A percentile compares a stretch with the other conserved stretches of the same genome.
phyloP scores from a whole-genome alignment of 2,888 invertebrate species.

The Hedychridium roseum region DNA sequence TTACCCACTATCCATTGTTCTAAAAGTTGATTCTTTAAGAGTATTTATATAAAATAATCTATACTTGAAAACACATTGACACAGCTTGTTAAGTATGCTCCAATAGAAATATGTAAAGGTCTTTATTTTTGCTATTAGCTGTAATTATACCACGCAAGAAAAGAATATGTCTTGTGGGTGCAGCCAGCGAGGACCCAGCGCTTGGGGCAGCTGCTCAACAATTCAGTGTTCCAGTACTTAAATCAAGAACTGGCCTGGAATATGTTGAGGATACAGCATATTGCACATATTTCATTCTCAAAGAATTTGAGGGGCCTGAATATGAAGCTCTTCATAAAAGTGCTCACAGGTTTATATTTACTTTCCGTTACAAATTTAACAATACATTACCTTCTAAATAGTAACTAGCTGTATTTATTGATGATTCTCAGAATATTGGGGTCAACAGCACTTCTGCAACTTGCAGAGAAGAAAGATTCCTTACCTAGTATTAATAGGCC shows the following conservation, averaged over 20 bases:
- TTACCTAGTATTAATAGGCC: slow-evolving; percentile 82
- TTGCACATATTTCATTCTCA: slow-evolving; percentile 77
- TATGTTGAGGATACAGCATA: slow-evolving; percentile 68
- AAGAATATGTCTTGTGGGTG: slow-evolving; percentile 73
- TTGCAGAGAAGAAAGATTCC: slow-evolving; percentile 75
- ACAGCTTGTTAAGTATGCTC: no score
- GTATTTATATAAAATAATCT: not conserved
- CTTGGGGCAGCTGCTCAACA: slow-evolving; percentile 69
- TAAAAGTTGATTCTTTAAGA: not conserved
- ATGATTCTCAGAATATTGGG: slow-evolving; percentile 73
- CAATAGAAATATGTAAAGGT: not conserved
- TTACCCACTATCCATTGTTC: not conserved
- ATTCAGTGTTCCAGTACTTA: slow-evolving; percentile 72
- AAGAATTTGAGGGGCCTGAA: slow-evolving; percentile 77
- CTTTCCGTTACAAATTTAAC: no score
- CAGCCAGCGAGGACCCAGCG: slow-evolving; percentile 66
- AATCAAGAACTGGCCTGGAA: slow-evolving; percentile 71
- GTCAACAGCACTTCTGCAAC: slow-evolving; percentile 80
- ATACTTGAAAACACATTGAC: not conserved
- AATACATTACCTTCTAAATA: no score
- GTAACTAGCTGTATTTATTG: slow-evolving; percentile 5
- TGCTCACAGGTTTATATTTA: slow-evolving; percentile 67
- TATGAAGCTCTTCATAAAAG: slow-evolving; percentile 74
- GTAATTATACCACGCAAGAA: slow-evolving; percentile 64
- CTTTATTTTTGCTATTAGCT: slow-evolving; percentile 42